phyloP scores from a whole-genome alignment of 2,113 vertebrate species.

The Takifugu flavidus region DNA sequence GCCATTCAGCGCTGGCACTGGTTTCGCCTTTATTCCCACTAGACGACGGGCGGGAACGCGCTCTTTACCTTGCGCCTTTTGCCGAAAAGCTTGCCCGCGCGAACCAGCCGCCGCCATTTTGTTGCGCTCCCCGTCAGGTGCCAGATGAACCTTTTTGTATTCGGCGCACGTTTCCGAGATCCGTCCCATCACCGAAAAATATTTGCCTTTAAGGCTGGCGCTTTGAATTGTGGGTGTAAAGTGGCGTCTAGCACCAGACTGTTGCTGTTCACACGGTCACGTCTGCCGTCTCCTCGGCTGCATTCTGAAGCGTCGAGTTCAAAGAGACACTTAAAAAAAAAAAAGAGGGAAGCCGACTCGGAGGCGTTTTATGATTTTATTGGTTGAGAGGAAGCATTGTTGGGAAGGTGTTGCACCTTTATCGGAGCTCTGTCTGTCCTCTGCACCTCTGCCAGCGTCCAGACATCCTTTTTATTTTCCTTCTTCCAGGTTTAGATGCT shows the following conservation, averaged over 20 bases:
- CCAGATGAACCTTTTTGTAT: constrained; percentile 38
- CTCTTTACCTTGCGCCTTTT: constrained; percentile 29
- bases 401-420: constrained; percentile 62
- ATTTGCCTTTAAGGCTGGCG: constrained; percentile 36
- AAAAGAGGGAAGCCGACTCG: constrained; percentile 43
- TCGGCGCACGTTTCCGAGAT: constrained; percentile 36
- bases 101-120: constrained; percentile 59
- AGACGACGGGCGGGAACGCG: constrained; percentile 43
- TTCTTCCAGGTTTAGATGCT: neutral
- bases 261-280: constrained; percentile 67
- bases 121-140: constrained; percentile 30
- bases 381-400: constrained; percentile 65
- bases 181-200: constrained; percentile 37
- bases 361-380: constrained; percentile 78
- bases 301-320: constrained; percentile 54
- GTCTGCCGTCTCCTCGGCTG: constrained; percentile 62
- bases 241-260: constrained; percentile 68
- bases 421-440: constrained; percentile 23
- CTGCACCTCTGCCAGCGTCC: neutral
- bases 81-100: constrained; percentile 43
- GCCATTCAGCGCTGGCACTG: constrained; percentile 36
- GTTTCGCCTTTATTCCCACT: constrained; percentile 43
- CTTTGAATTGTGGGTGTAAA: constrained; percentile 57
- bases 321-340: constrained; percentile 53
- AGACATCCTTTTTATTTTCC: neutral